These are phyloP conservation scores for Ligdia adustata DNA, from an alignment of 2,888 invertebrate genomes.

Conservation along the genomic window DNA sequence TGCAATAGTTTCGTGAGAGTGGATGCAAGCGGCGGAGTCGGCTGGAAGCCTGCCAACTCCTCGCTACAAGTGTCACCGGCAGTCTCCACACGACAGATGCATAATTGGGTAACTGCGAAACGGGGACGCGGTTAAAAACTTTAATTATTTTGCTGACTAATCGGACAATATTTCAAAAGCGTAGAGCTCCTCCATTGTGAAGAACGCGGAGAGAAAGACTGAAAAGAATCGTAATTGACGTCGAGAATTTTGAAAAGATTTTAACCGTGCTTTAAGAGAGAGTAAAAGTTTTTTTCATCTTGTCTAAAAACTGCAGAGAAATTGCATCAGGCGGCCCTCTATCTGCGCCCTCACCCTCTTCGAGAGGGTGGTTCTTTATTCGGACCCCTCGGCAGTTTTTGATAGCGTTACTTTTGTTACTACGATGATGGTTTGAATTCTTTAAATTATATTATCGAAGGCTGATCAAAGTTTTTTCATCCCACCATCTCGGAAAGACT, in stretches of 20 bases:
- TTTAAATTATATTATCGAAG: too few relatives aligned
- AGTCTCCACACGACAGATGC: constrained; percentile 57
- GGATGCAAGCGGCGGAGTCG: constrained; percentile 33
- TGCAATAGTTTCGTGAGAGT: constrained; percentile 41
- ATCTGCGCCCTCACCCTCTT: constrained; percentile 45
- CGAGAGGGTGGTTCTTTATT: constrained; percentile 58
- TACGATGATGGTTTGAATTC: constrained; percentile 64
- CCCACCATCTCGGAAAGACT: too few relatives aligned
- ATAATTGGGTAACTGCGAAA: constrained; percentile 65
- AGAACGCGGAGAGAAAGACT: constrained; percentile 4
- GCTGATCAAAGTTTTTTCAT: too few relatives aligned
- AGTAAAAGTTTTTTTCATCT: constrained; percentile 47
- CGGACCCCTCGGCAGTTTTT: constrained; percentile 51
- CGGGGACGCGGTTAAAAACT: constrained; percentile 56
- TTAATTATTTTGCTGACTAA: constrained; percentile 48
- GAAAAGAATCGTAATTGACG: neutral
- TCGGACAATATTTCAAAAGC: constrained; percentile 32
- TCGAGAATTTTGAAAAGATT: neutral
- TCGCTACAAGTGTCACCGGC: constrained; percentile 73
- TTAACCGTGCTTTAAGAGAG: constrained; percentile 41
- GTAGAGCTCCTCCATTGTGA: constrained; percentile 34
- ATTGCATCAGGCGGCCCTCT: constrained; percentile 58
- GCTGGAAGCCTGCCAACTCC: constrained; percentile 69
- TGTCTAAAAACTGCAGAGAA: constrained; percentile 61
- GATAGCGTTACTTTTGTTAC: constrained; percentile 44